Conservation (phyloP, 2,888 invertebrate genomes). For the Scaptomyza cyrtandrae region DNA sequence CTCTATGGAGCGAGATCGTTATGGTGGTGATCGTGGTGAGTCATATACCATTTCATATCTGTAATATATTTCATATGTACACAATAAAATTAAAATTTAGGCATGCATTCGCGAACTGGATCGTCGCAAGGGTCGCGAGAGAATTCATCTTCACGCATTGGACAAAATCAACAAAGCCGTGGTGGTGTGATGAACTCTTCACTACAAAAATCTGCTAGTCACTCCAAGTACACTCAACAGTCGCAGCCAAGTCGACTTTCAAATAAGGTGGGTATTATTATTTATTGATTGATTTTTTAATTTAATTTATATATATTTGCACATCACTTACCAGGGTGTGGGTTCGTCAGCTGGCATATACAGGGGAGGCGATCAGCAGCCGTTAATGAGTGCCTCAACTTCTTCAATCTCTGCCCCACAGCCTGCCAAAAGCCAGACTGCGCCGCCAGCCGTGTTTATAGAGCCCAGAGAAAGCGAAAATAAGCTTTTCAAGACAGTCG, state of each 20-base stretch:
- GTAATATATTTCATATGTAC: too few relatives aligned
- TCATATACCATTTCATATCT: background rate
- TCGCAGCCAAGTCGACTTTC: conserved; percentile 71
- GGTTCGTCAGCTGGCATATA: conserved; percentile 44
- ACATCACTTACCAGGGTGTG: conserved; percentile 26
- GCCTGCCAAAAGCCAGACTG: conserved; percentile 23
- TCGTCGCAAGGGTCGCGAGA: conserved; percentile 86
- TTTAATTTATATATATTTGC: background rate
- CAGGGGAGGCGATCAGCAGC: conserved; percentile 44
- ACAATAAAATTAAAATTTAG: conserved; percentile 43
- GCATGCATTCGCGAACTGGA: conserved; percentile 86
- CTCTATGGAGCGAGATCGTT: conserved; percentile 83
- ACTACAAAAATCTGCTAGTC: conserved; percentile 84
- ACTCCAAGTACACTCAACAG: conserved; percentile 82
- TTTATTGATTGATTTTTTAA: background rate
- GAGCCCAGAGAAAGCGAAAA: conserved; percentile 65
- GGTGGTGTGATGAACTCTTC: conserved; percentile 73
- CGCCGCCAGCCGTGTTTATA: conserved; percentile 72
- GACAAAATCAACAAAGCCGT: conserved; percentile 66
- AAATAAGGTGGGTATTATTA: conserved; percentile 61
- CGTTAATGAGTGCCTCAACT: conserved; percentile 23
- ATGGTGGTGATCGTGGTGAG: conserved; percentile 73
- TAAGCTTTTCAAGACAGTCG: conserved; percentile 69
- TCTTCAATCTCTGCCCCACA: conserved; percentile 23
- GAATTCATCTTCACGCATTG: conserved; percentile 82